Evolutionary conservation across 30 jellyfish, hydroid and myxozoan genomes (phyloP), one percentile per base, ranked within the genome.

Genomic region (Sanderia malayensis): DNA sequence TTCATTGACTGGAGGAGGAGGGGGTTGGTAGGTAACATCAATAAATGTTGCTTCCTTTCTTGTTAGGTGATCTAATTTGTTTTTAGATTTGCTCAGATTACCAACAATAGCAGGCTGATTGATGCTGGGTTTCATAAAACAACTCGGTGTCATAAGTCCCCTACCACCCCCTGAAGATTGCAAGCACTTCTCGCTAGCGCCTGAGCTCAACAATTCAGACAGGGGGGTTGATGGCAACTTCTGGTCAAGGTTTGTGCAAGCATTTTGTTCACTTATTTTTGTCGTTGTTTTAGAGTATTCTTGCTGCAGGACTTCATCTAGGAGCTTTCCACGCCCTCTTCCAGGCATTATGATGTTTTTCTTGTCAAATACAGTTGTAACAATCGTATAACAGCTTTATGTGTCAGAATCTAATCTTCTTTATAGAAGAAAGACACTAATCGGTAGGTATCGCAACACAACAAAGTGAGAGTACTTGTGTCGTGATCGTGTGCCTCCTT

Each of bases 101-200:
- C 17, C n/a, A 44, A 59, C 23, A 29, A 59, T 59, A 20, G 22
- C 44, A 20, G n/a, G 22, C 44, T 33, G 22, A 59, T 22, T 22
- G 44, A 29, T 28, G 28, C 31, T 18, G 11, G 20, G 25, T 31
- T 74, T 74, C 69, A 58, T 29, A 33, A 74, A 74, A 13, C 60
- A 76, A 25, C 58, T 62, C 13, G 86, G 86, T 24, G 64, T 58
- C 86, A 74, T 74, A 1, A 74, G 76, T 3, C 86, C 86, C 60
- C 86, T 74, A 8, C 86, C 86, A 29, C 74, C 76, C n/a, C n/a
- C n/a, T n/a, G n/a, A n/a, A 22, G 77, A 32, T 2, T 67, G 60
- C 55, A 60, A 9, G 9, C 59, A 41, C 24, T 27, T 19, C 20
- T 59, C 64, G 46, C 46, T 29, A 69, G 23, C 59, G 23, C 44